Evolutionary conservation across 2,797 vertebrate species (phyloP), one percentile per base, ranked within the genome.

Genomic region (Peromyscus nudipes): DNA sequence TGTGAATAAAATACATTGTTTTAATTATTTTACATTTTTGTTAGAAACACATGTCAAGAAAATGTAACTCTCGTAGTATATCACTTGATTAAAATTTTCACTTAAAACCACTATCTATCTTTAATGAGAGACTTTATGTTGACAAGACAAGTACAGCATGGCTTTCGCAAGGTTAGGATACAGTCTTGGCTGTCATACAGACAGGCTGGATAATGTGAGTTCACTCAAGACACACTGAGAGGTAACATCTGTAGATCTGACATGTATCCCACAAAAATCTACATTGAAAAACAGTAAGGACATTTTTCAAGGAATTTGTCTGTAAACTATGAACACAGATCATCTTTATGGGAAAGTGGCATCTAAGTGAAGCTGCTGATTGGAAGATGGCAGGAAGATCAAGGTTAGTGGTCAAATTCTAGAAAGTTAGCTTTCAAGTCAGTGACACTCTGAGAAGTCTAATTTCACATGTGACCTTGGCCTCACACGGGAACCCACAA

Each of bases 101-200:
- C 10, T 85, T 65, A 64, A 55, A 85, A 34, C 23, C 31, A 71
- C 8, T 55, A 55, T 86, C 12, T 6, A 52, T 49, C 80, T 85
- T 62, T 96, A 85, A 73, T 85, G 13, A 67, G 19, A 37, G 62
- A 57, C 19, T 81, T 64, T 82, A 89, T 80, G n/a, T 84, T n/a
- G 75, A 9, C 40, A 62, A 31, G 49, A 31, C 79, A 67, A 23
- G 60, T 12, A 73, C 25, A 79, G 31, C 25, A 40, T 17, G 46
- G 40, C n/a, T 81, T 31, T 82, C 46, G 7, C 64, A 82, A 82
- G 85, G 4, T 55, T 76, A 46, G 62, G 95, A 31, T 76, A 67
- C 12, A n/a, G 25, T 69, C 65, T 76, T n/a, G 21, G 37, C 49
- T 60, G 52, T 75, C 25, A 75, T 25, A 23, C 13, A 88, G 25